Evolutionary conservation across 2,113 vertebrate species (phyloP).

Genomic region (Apteryx mantelli): DNA sequence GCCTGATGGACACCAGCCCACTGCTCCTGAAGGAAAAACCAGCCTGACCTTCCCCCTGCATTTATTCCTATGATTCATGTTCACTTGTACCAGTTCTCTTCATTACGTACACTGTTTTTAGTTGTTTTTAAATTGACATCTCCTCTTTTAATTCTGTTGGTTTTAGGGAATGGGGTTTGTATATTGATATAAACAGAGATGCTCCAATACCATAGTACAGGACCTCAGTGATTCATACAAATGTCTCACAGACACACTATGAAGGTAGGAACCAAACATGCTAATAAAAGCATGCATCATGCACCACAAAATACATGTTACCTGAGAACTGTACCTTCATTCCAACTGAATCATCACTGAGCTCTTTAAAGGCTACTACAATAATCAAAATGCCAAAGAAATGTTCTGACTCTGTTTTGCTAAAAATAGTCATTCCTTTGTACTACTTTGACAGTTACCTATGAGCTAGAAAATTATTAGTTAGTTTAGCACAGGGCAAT

Average conservation of each 20-base stretch:
- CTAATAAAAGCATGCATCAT: not conserved
- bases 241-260: not conserved
- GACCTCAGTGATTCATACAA: not conserved
- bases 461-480: not conserved
- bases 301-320: not conserved
- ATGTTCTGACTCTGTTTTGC: not conserved
- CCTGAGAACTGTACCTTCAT: not conserved
- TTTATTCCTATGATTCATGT: not conserved
- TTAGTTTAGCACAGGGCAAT: not conserved
- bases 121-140: not conserved
- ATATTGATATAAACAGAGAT: not conserved
- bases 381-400: not conserved
- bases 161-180: not conserved
- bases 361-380: not conserved
- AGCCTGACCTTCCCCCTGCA: not conserved
- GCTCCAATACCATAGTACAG: not conserved
- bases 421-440: not conserved
- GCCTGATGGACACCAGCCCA: not conserved
- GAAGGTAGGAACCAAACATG: not conserved
- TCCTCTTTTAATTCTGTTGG: not conserved
- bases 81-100: not conserved
- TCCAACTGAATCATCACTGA: not conserved
- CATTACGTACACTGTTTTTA: not conserved
- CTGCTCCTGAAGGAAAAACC: not conserved
- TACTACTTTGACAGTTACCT: not conserved